Evolutionary conservation across 2,888 invertebrate genomes (phyloP).

Genomic region (Ferdinandea cuprea): DNA sequence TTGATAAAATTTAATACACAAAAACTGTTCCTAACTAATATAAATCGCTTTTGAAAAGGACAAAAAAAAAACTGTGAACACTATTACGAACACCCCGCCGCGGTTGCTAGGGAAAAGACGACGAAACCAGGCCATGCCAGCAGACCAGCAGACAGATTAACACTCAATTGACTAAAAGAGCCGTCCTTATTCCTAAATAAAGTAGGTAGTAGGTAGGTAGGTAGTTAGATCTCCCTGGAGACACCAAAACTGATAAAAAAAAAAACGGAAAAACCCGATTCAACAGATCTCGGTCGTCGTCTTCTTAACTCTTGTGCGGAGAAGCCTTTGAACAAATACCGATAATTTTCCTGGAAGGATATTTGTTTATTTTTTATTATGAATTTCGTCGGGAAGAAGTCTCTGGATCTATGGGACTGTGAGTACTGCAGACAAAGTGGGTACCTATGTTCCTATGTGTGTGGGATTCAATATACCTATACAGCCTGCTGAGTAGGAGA

Average conservation of each 20-base stretch:
- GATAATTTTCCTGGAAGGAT: slow-evolving; percentile 64
- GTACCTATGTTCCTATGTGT: background rate
- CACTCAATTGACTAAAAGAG: slow-evolving; percentile 66
- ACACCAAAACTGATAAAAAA: slow-evolving; percentile 26
- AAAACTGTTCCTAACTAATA: slow-evolving; percentile 15
- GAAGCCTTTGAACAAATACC: slow-evolving; percentile 68
- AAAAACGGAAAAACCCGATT: slow-evolving; percentile 32
- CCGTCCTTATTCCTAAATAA: slow-evolving; percentile 19
- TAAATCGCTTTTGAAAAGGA: slow-evolving; percentile 47
- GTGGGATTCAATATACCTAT: background rate
- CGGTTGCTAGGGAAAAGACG: background rate
- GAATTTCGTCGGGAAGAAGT: background rate
- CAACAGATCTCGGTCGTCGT: slow-evolving; percentile 29
- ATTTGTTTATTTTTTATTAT: slow-evolving; percentile 39
- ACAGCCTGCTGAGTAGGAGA: background rate
- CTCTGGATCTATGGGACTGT: too few species aligned
- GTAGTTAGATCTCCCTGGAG: slow-evolving; percentile 37
- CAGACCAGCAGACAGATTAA: slow-evolving; percentile 67
- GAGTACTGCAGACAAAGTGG: background rate
- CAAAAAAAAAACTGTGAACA: slow-evolving; percentile 60
- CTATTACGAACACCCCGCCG: too few species aligned
- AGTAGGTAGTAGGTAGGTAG: too few species aligned
- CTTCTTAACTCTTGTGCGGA: slow-evolving; percentile 34
- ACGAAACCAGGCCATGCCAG: slow-evolving; percentile 20
- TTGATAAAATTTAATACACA: slow-evolving; percentile 62